These are phyloP conservation scores for Acanthococcus lagerstroemiae DNA, from an alignment of 2,888 invertebrate species.

Conservation along the genomic window DNA sequence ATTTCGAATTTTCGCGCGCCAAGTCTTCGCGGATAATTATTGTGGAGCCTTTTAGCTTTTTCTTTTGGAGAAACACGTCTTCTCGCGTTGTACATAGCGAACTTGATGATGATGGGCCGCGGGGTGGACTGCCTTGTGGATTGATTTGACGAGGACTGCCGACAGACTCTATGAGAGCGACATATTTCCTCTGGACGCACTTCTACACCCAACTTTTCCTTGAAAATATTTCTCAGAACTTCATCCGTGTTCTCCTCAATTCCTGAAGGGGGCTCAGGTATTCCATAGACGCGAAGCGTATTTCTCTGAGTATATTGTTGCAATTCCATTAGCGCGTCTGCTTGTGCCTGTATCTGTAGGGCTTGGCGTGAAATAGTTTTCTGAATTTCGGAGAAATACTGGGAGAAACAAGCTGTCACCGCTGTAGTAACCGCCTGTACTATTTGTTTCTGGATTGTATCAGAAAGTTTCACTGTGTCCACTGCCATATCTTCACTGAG, in stretches of 20 bases:
- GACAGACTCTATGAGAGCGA: too few species aligned
- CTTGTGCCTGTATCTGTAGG: neutral
- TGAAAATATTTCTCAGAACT: neutral
- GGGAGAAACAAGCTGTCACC: neutral
- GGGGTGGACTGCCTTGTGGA: neutral
- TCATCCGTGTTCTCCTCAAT: neutral
- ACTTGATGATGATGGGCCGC: neutral
- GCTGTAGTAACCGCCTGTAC: neutral
- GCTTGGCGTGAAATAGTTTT: neutral
- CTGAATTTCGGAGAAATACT: neutral
- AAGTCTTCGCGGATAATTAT: neutral
- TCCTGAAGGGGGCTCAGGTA: neutral
- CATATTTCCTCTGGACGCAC: neutral
- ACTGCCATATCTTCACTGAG: neutral
- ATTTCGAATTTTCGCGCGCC: neutral
- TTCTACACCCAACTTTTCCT: neutral
- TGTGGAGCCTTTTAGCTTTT: neutral
- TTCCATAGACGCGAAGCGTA: neutral
- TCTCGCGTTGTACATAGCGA: neutral
- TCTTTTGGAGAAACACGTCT: neutral
- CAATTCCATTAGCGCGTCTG: neutral
- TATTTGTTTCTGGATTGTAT: neutral
- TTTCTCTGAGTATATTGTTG: neutral
- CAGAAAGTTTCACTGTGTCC: neutral
- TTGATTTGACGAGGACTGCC: neutral